Percentiles rank a stretch among this genome's conserved stretches.
Evolutionary conservation across 2,113 vertebrate species (phyloP).

Genomic region (Psammodynastes pulverulentus): DNA sequence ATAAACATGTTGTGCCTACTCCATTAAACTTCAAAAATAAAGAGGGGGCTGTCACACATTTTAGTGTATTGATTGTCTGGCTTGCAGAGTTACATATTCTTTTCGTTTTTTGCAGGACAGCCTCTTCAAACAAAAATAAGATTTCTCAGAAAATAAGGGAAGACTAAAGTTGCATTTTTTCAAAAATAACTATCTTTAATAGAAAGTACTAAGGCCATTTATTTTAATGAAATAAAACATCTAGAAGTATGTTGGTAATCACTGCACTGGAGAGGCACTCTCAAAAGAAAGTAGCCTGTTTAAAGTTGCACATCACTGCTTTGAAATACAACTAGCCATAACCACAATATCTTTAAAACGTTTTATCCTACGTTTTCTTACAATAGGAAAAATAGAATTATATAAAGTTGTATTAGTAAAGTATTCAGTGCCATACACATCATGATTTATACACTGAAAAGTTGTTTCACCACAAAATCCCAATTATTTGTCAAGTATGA

Average conservation of each 20-base stretch:
- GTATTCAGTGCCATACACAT: background rate
- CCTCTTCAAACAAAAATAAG: background rate
- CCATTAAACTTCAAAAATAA: background rate
- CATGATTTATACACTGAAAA: constrained; percentile 22
- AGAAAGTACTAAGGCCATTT: background rate
- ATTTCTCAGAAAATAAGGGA: background rate
- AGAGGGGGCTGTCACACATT: background rate
- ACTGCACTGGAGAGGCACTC: background rate
- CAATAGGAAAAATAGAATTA: background rate
- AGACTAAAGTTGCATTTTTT: background rate
- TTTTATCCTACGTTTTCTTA: background rate
- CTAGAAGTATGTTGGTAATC: background rate
- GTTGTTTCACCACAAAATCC: constrained; percentile 21
- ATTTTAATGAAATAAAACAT: background rate
- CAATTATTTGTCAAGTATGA: constrained; percentile 2
- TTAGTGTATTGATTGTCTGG: background rate
- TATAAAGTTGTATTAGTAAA: background rate
- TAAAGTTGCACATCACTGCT: background rate
- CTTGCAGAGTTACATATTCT: background rate
- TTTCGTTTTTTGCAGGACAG: background rate
- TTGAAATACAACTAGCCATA: background rate
- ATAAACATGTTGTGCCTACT: background rate
- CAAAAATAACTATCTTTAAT: constrained; percentile 11
- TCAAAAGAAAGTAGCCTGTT: background rate
- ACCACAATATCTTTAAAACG: background rate